These are phyloP conservation scores for Rousettus madagascariensis DNA, from an alignment of 2,797 vertebrate genomes.

Conservation along the genomic window DNA sequence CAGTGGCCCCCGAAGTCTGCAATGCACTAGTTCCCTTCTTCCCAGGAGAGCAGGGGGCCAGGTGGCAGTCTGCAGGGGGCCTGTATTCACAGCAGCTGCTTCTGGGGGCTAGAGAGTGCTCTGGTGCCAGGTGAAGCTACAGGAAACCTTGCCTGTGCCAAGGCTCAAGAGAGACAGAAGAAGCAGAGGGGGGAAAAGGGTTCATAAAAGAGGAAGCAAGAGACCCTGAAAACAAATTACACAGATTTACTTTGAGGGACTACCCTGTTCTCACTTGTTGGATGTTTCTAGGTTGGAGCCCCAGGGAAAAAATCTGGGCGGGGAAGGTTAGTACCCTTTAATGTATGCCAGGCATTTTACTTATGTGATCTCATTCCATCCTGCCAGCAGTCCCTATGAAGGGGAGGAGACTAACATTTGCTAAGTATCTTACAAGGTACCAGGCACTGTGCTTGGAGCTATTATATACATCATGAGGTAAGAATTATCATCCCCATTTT, in stretches of 20 bases:
- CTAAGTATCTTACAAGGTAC: background rate
- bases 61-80: slow-evolving; percentile 17
- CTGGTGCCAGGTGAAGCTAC: slow-evolving; percentile 48
- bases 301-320: slow-evolving; percentile 24
- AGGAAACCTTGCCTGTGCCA: slow-evolving; percentile 56
- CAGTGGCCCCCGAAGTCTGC: background rate
- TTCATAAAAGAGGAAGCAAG: background rate
- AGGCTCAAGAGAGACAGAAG: slow-evolving; percentile 12
- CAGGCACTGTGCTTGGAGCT: background rate
- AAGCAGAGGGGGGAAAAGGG: slow-evolving; percentile 1
- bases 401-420: slow-evolving; percentile 33
- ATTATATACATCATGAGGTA: background rate
- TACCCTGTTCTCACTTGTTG: slow-evolving; percentile 52
- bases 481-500: background rate
- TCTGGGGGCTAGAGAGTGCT: slow-evolving; percentile 51
- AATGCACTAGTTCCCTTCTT: background rate
- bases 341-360: slow-evolving; percentile 56
- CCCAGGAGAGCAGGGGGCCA: slow-evolving; percentile 47
- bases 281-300: slow-evolving; percentile 1
- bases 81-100: slow-evolving; percentile 67
- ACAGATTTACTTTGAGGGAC: slow-evolving; percentile 35
- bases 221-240: slow-evolving; percentile 36
- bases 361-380: slow-evolving; percentile 32
- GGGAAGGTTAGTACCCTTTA: background rate
- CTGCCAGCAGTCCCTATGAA: background rate